Evolutionary conservation across 2,797 vertebrate species (phyloP), one percentile per base, ranked within the genome.

Genomic region (Bovichtus diacanthus): DNA sequence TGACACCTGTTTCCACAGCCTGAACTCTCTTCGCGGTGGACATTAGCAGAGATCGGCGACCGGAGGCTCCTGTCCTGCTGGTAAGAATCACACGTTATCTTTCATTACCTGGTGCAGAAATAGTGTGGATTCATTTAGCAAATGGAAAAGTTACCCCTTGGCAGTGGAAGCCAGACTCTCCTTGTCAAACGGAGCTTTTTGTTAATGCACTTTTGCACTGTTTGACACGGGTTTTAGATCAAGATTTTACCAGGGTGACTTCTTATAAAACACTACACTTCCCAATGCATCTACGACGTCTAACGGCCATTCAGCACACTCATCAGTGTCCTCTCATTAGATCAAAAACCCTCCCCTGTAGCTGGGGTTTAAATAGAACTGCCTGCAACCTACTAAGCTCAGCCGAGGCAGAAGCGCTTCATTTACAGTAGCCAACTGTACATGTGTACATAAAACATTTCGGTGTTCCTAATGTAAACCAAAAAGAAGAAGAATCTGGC

Each of bases 1-100:
- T 82, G 58, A 67, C 85, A 85, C 88, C 87, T 90, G 67, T 78
- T 75, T 82, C 86, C 81, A 78, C 88, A 87, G 86, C 65, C 74
- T 41, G 21, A 56, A 68, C 67, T 80, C 82, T 80, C 82, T 2
- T 74, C 54, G 1, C 16, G 21, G 46, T 67, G 55, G 66, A 55
- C 50, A 50, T 50, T n/a, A 47, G 25, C 74, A 38, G 4, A 53
- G 70, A 53, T 51, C 5, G 79, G 61, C 13, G 34, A 66, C 39
- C 12, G 58, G 67, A 25, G 53, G 23, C 77, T 73, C 44, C 51
- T 7, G 73, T 69, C 59, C 81, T 46, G 54, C 81, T 64, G 85
- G 87, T 92, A 92, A 84, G 89, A 82, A 61, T 77, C 77, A 73
- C 69, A 80, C 70, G 0, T 65, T 25, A 16, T 64, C 56, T 51